Evolutionary conservation across 2,888 invertebrate genomes (phyloP), one percentile per base, ranked within the genome.

Genomic region (Steinernema scapterisci): DNA sequence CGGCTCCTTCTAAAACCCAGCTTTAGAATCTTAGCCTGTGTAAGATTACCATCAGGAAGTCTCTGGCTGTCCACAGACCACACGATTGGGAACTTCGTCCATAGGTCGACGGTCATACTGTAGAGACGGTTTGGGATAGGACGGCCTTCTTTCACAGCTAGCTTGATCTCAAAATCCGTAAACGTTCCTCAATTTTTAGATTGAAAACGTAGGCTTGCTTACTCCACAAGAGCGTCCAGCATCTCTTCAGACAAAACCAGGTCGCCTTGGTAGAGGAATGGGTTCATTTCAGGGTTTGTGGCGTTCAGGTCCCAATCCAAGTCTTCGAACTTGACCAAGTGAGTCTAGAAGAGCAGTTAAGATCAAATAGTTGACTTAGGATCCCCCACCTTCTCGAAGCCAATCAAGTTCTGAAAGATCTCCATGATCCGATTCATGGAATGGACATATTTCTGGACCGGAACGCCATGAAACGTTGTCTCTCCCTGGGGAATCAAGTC

Each of bases 351-450:
- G n/a, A n/a, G n/a, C n/a, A n/a, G n/a, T n/a, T n/a, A n/a, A n/a
- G n/a, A n/a, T n/a, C n/a, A n/a, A n/a, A n/a, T n/a, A n/a, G n/a
- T n/a, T n/a, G n/a, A n/a, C n/a, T n/a, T n/a, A n/a, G n/a, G n/a
- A n/a, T n/a, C n/a, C n/a, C n/a, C n/a, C n/a, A n/a, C n/a, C n/a
- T n/a, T n/a, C n/a, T n/a, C n/a, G n/a, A n/a, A n/a, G n/a, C n/a
- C n/a, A n/a, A n/a, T n/a, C n/a, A 54, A 23, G 3, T 54, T 54
- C 23, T 54, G 54, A 21, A 23, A 3, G 21, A 54, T 19, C 23
- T 54, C 23, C 5, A 54, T 54, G 23, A 54, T 7, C 1, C 54
- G 54, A 54, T 54, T 54, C 54, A 54, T 54, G 5, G 54, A 54
- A 3, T 21, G 2, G 3, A 19, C 54, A 21, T 54, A 54, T 13